Conservation (phyloP, 2,113 vertebrate genomes). For the Channa argus region DNA sequence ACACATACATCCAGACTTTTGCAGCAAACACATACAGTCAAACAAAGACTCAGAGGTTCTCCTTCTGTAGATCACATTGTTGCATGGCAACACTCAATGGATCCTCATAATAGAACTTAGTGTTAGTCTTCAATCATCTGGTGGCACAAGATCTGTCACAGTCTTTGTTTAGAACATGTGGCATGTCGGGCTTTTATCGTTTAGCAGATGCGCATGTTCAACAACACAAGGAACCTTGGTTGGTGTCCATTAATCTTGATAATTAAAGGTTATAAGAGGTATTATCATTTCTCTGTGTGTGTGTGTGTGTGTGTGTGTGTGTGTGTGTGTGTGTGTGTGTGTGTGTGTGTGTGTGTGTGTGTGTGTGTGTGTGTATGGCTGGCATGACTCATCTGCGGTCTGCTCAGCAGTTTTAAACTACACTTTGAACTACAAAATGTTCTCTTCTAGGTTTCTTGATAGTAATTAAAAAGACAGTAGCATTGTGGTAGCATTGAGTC, state of each 20-base stretch:
- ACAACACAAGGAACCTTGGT: not conserved
- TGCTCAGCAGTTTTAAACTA: not conserved
- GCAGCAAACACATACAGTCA: slow-evolving; percentile 21
- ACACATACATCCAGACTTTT: slow-evolving; percentile 15
- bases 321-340: no score
- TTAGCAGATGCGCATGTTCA: not conserved
- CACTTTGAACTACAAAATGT: no score
- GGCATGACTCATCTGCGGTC: not conserved
- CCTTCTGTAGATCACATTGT: slow-evolving; percentile 47
- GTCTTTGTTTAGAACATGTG: slow-evolving; percentile 31
- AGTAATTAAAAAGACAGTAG: slow-evolving; percentile 11
- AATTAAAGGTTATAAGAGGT: not conserved
- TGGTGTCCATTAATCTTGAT: slow-evolving; percentile 1
- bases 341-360: no score
- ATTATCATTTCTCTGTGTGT: not conserved
- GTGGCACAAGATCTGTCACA: slow-evolving; percentile 21
- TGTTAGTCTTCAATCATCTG: slow-evolving; percentile 55
- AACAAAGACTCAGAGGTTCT: slow-evolving; percentile 27
- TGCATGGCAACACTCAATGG: slow-evolving; percentile 62
- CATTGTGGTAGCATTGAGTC: not conserved
- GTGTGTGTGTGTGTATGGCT: no score
- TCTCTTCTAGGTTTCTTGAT: slow-evolving; percentile 20
- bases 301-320: no score
- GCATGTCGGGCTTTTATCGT: slow-evolving; percentile 20
- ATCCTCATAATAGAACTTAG: slow-evolving; percentile 46